Base-by-base conservation (phyloP, 2,888 invertebrate species). In the Brachyptera putata region DNA sequence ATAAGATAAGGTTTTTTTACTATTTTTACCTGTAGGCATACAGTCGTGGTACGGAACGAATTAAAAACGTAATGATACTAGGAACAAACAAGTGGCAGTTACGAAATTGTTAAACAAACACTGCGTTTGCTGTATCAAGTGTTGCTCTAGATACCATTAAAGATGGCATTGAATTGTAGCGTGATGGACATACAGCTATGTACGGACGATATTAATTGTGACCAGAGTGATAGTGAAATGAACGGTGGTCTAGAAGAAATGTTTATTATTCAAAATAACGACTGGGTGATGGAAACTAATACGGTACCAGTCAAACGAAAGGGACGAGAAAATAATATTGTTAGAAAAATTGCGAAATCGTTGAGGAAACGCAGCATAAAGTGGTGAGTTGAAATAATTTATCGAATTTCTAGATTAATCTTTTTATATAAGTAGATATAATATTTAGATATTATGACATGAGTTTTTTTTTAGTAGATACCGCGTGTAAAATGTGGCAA, bases 301-400 rank as follows among this genome's bases (percentile, higher is more conserved):
- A 41, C 43, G 21, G 22, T 7, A 21, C 21, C 22, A 18, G 46
- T 11, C 22, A 24, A 22, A 21, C 46, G 21, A 24, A 24, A 46
- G 24, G 24, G 46, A 24, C 16, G 46, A 53, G 49, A 50, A n/a
- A 24, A 50, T 13, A 46, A 56, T 26, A 46, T 56, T 16, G 46
- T 56, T 24, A 56, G 24, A 14, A 56, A 34, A 25, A 48, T 58
- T 14, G 56, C 34, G n/a, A 56, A 25, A 37, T 39, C 57, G 11
- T 53, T 62, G 41, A 59, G 49, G 16, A 56, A 57, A 14, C 55
- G 62, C n/a, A 62, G 62, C 36, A 62, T 62, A 37, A 36, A 59
- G 36, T 62, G 62, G 62, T 62, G 39, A 62, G 62, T 58, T 3
- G 1, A 34, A 22, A 21, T 13, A 26, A 30, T 55, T n/a, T 36